Base-by-base conservation (phyloP, 2,888 invertebrate genomes). In the Notodonta dromedarius region DNA sequence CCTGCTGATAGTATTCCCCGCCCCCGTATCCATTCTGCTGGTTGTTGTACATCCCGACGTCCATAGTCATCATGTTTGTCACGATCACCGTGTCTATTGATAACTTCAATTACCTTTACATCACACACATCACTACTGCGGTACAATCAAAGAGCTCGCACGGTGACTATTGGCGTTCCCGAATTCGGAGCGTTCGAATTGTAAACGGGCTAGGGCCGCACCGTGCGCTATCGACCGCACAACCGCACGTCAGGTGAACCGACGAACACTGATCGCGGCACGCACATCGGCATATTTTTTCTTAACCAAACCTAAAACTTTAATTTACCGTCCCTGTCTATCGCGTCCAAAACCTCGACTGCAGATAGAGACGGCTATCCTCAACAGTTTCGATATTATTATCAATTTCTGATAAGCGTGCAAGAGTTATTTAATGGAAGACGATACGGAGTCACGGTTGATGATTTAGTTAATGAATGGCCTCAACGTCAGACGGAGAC, bases 41-140 rank as follows among this genome's bases (percentile, higher is more conserved):
- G 89, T 95, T 94, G 84, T 95, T 95, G 94, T 96, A 96, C 96
- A 96, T 96, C 85, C 96, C 96, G 94, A 96, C 94, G 95, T 96
- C 96, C 96, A 96, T 96, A 95, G 95, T 96, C 96, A 96, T 96
- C 96, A 96, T 96, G 91, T 88, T 89, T 89, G 78, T 86, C 86
- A 84, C 85, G 82, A 83, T 79, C 82, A 85, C 79, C 80, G 83
- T 75, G 85, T 84, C 83, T 87, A 83, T 87, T 86, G 86, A 87
- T 84, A 85, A 74, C 79, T 76, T 84, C 66, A 72, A 75, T 69
- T 67, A 76, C 71, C 77, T 70, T 83, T 86, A 90, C 84, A 86
- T 85, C 86, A 87, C 89, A 86, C 90, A 91, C 91, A 89, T 86
- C 90, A 91, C 93, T 87, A 82, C 64, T 69, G 67, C 77, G 69